A percentile compares a stretch with the other conserved stretches of the same genome.
These are phyloP conservation scores for Nymphicus hollandicus DNA, from an alignment of 2,113 vertebrate species.

Conservation along the genomic window DNA sequence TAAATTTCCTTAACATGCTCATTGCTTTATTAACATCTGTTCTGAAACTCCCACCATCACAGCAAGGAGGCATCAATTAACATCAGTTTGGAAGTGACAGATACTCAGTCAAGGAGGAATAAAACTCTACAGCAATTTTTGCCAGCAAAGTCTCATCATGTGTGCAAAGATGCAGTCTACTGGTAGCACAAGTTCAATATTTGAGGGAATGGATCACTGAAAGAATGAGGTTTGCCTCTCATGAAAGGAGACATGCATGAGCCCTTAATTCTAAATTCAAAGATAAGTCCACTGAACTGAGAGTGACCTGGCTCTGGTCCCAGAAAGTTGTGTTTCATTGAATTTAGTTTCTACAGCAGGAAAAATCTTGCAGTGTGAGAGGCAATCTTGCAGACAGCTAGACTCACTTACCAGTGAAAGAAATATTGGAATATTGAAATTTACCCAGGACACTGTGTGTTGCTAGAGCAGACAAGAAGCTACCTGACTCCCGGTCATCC, in stretches of 20 bases:
- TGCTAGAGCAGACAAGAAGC: neutral
- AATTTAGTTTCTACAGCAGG: conserved; percentile 9
- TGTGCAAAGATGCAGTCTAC: conserved; percentile 43
- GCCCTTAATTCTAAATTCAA: conserved; percentile 34
- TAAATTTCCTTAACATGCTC: conserved; percentile 21
- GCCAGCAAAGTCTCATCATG: conserved; percentile 46
- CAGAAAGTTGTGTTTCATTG: conserved; percentile 55
- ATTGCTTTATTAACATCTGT: conserved; percentile 52
- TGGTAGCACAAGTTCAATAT: neutral
- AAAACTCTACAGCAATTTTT: conserved; percentile 38
- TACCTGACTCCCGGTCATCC: neutral
- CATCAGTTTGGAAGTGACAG: conserved; percentile 57
- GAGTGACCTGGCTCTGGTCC: conserved; percentile 52
- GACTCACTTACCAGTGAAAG: neutral
- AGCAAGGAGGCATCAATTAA: conserved; percentile 57
- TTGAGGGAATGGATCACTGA: conserved; percentile 14
- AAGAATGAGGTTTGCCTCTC: conserved; percentile 28
- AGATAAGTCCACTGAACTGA: conserved; percentile 45
- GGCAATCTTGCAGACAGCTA: neutral
- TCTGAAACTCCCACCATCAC: conserved; percentile 32
- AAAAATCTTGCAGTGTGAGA: neutral
- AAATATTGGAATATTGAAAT: neutral
- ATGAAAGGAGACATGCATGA: conserved; percentile 40
- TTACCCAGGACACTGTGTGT: neutral
- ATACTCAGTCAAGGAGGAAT: conserved; percentile 49